phyloP scores from a whole-genome alignment of 2,888 invertebrate species.

The Aleiodes alternator region DNA sequence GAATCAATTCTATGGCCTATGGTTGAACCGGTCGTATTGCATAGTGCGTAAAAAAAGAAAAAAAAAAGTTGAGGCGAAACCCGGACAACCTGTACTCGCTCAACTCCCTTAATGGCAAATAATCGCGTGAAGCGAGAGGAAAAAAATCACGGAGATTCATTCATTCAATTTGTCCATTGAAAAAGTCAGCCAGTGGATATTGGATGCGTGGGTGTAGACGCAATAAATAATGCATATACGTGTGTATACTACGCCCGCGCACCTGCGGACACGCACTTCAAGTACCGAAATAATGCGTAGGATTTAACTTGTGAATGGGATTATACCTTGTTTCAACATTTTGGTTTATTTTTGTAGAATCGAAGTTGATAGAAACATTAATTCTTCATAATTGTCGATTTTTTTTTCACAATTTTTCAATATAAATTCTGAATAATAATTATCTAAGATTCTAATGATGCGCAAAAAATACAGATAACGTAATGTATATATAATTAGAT shows the following conservation, averaged over 20 bases:
- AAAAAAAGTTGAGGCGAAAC: background rate
- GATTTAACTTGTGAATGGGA: constrained; percentile 22
- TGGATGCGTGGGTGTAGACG: constrained; percentile 58
- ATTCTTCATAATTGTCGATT: background rate
- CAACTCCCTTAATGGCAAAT: constrained; percentile 37
- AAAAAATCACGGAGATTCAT: constrained; percentile 46
- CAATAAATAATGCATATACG: constrained; percentile 56
- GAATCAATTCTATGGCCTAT: no score
- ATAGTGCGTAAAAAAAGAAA: no score
- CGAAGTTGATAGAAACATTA: no score
- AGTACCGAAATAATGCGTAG: constrained; percentile 40
- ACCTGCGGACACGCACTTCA: constrained; percentile 36
- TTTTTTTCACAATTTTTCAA: background rate
- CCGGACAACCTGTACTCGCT: constrained; percentile 27
- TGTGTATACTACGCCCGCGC: constrained; percentile 44
- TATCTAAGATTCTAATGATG: background rate
- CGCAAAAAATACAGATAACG: background rate
- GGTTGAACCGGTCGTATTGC: no score
- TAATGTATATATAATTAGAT: no score
- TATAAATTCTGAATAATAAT: background rate
- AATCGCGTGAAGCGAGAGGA: constrained; percentile 34
- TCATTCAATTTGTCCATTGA: constrained; percentile 48
- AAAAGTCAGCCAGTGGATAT: constrained; percentile 38
- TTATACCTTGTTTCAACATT: constrained; percentile 5
- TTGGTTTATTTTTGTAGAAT: background rate